A percentile compares a stretch with the other conserved stretches of the same genome.
Evolutionary conservation across 2,888 invertebrate species (phyloP).

Genomic region (Hemicrepidius hirtus): DNA sequence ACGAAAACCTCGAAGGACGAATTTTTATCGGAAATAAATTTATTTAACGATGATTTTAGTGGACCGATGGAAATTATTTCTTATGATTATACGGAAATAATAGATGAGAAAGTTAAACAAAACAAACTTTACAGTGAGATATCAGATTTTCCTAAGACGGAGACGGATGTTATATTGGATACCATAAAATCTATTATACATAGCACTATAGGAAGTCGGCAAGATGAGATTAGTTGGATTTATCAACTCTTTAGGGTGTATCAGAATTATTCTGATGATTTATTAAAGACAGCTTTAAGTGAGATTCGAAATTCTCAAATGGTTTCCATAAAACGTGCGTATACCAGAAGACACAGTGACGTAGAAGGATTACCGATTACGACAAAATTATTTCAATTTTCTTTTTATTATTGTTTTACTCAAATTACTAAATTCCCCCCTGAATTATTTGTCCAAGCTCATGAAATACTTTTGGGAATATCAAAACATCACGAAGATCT

Average conservation of each 20-base stretch:
- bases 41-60: neutral
- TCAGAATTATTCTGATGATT: conserved; percentile 81
- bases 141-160: conserved; percentile 31
- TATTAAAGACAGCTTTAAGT: conserved; percentile 77
- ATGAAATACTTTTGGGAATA: conserved; percentile 56
- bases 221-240: conserved; percentile 78
- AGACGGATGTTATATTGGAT: conserved; percentile 74
- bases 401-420: conserved; percentile 64
- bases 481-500: conserved; percentile 47
- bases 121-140: conserved; percentile 14
- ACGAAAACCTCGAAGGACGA: too few species aligned
- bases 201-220: conserved; percentile 78
- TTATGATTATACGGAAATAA: conserved; percentile 29
- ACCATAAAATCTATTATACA: conserved; percentile 78
- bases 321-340: conserved; percentile 74
- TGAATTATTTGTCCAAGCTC: conserved; percentile 70
- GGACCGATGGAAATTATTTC: conserved; percentile 24
- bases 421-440: conserved; percentile 72
- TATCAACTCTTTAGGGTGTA: conserved; percentile 83
- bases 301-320: conserved; percentile 77
- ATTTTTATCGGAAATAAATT: too few species aligned
- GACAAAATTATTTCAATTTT: conserved; percentile 72
- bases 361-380: conserved; percentile 64
- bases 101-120: neutral
- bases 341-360: conserved; percentile 58